These are phyloP conservation scores for Stegodyphus mimosarum DNA, from an alignment of 1,140 invertebrate genomes.

Conservation along the genomic window DNA sequence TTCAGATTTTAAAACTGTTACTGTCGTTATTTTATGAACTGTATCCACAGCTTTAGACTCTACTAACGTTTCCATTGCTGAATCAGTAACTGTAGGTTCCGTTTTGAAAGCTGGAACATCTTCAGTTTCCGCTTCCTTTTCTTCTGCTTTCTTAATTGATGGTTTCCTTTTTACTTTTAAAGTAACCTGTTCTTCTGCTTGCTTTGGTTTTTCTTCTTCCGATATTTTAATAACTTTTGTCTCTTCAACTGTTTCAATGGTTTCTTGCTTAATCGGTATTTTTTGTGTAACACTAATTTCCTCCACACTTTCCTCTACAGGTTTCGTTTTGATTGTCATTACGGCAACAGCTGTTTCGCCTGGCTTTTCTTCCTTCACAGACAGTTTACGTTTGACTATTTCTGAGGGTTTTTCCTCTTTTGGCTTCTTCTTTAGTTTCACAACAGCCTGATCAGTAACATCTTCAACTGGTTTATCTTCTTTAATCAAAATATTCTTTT, in stretches of 20 bases:
- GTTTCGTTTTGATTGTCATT: conserved; percentile 56
- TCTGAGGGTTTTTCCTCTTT: conserved; percentile 63
- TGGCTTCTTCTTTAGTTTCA: conserved; percentile 64
- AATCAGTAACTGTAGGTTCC: conserved; percentile 20
- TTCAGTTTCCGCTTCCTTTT: conserved; percentile 40
- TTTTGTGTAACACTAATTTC: conserved; percentile 34
- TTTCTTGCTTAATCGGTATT: conserved; percentile 41
- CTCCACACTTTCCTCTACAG: conserved; percentile 39
- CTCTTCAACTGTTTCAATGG: conserved; percentile 39
- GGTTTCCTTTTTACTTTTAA: conserved; percentile 45
- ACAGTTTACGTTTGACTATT: conserved; percentile 2
- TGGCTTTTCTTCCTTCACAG: conserved; percentile 16
- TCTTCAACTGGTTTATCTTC: conserved; percentile 49
- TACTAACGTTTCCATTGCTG: conserved; percentile 20
- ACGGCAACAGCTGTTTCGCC: conserved; percentile 15
- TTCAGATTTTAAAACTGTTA: conserved; percentile 19
- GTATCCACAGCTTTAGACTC: background rate
- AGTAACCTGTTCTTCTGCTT: background rate
- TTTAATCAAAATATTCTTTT: conserved; percentile 2
- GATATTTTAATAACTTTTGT: conserved; percentile 22
- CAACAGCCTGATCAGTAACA: conserved; percentile 31
- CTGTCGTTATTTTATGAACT: conserved; percentile 23
- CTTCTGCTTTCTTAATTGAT: conserved; percentile 24
- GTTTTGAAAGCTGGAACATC: conserved; percentile 11
- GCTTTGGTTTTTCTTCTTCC: conserved; percentile 42